Base-by-base conservation (phyloP, 2,113 vertebrate genomes). In the Bolborhynchus lineola region DNA sequence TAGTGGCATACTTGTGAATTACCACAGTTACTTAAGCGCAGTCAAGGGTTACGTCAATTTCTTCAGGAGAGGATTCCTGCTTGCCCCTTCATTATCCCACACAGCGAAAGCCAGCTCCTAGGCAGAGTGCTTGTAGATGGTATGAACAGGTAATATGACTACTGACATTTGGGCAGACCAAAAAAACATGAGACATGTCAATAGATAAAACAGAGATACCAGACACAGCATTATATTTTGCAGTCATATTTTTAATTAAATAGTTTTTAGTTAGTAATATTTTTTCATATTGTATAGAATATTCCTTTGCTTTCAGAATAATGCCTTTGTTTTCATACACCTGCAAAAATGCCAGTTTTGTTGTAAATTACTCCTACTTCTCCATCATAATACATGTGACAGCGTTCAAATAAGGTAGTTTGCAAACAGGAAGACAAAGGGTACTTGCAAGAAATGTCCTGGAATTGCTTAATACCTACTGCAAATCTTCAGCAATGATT, bases 21-120 rank as follows among this genome's bases (percentile, higher is more conserved):
- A 35, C 41, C 57, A 13, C 42, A 18, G 52, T 19, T 52, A 3
- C 5, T 21, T 52, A 7, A 1, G 18, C 2, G 23, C 9, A 0
- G 0, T 21, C 26, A 5, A 31, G 21, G 33, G 23, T 52, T 16
- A 1, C 0, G 0, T 28, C 75, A 4, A 0, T n/a, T 60, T 47
- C 47, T 57, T 65, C 3, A 16, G 59, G 16, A 24, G 20, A 7
- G 16, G 20, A 10, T 4, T 91, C 59, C 10, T 74, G 10, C 33
- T 42, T 65, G 28, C 26, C 5, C 4, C 0, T 37, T 29, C 23
- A 19, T 15, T 41, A 20, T 53, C 57, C 21, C n/a, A 39, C 6
- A 10, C 10, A 17, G 33, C 20, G 7, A 74, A 46, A 49, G 23
- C 7, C 70, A 60, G 23, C 52, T 65, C 42, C 49, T 28, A 14